A percentile compares a stretch with the other conserved stretches of the same genome.
Conservation (phyloP, 2,888 invertebrate genomes). For the Strigamia crassipes region DNA sequence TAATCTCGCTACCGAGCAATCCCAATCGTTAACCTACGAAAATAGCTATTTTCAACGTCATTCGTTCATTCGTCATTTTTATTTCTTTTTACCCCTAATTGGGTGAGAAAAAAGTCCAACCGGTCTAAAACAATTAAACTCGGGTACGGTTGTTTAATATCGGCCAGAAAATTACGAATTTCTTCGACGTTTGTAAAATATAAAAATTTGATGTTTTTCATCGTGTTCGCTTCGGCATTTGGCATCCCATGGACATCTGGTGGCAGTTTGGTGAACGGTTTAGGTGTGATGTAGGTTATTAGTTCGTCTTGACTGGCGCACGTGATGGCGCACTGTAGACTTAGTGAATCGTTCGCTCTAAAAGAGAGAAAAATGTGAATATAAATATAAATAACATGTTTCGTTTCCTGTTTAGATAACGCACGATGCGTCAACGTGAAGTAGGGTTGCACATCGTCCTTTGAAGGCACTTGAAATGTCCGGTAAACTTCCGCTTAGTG, state of each 20-base stretch:
- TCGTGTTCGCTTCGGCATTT: background rate
- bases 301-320: background rate
- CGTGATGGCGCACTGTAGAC: background rate
- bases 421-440: background rate
- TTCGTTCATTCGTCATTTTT: background rate
- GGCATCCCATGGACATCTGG: background rate
- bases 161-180: background rate
- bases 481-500: background rate
- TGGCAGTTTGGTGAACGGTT: background rate
- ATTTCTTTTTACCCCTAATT: background rate
- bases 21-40: background rate
- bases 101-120: background rate
- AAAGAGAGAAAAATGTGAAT: too few species aligned
- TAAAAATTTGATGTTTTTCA: background rate
- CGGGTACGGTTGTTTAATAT: background rate
- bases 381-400: background rate
- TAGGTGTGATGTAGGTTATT: background rate
- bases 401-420: background rate
- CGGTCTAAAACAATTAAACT: background rate
- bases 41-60: background rate
- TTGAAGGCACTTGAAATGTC: background rate
- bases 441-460: background rate
- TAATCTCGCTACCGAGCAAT: background rate
- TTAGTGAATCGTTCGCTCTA: background rate
- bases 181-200: background rate